Evolutionary conservation across 1,140 invertebrate species (phyloP).

Genomic region (Leptopilina clavipes): DNA sequence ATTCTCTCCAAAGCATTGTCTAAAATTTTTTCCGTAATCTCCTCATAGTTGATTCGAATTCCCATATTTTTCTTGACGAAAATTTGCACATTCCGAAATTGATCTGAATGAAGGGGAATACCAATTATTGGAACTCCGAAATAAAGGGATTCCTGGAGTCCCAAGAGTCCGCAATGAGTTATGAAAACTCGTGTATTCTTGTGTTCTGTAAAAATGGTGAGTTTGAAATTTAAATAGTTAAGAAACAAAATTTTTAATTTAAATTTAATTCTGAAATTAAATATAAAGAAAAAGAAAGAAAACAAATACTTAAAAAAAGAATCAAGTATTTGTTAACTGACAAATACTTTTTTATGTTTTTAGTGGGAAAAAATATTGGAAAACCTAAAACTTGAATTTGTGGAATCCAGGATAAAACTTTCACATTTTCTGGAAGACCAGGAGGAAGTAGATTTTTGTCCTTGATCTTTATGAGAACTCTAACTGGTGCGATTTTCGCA

Average conservation of each 20-base stretch:
- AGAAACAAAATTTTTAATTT: neutral
- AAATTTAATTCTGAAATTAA: neutral
- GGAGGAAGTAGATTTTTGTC: constrained; percentile 57
- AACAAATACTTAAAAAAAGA: too few relatives aligned
- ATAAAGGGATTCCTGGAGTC: constrained; percentile 77
- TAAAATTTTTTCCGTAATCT: constrained; percentile 53
- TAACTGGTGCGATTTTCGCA: constrained; percentile 51
- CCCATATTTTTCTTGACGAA: constrained; percentile 64
- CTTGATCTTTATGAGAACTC: constrained; percentile 54
- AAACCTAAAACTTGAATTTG: constrained; percentile 79
- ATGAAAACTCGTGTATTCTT: constrained; percentile 77
- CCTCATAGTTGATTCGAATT: constrained; percentile 51
- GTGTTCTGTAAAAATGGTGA: constrained; percentile 1
- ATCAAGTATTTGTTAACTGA: too few relatives aligned
- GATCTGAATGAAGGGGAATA: constrained; percentile 79
- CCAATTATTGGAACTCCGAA: constrained; percentile 78
- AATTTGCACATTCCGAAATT: constrained; percentile 73
- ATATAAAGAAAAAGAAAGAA: too few relatives aligned
- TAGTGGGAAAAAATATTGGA: constrained; percentile 39
- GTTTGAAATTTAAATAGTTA: neutral
- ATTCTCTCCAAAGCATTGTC: constrained; percentile 49
- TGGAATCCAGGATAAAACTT: constrained; percentile 78
- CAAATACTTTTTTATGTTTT: too few relatives aligned
- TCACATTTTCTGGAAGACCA: constrained; percentile 76
- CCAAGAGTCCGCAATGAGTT: constrained; percentile 79